These are phyloP conservation scores for Dicrostonyx torquatus DNA, from an alignment of 2,797 vertebrate species.

Conservation along the genomic window DNA sequence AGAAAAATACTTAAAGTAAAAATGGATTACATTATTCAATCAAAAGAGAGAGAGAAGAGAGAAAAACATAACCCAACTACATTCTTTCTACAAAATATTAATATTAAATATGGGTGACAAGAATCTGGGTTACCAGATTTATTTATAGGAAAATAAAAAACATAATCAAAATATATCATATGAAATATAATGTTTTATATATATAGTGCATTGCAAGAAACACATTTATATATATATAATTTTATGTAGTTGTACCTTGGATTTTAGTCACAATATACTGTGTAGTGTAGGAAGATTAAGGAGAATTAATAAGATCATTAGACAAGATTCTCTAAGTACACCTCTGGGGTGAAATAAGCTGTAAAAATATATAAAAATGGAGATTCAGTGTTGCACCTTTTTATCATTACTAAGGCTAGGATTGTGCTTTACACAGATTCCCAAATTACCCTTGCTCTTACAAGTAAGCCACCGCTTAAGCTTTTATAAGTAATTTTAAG, in stretches of 20 bases:
- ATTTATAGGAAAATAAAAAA: neutral
- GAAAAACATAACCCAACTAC: neutral
- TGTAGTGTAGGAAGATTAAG: neutral
- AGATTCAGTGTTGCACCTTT: neutral
- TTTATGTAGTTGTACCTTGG: neutral
- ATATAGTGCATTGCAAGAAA: no score
- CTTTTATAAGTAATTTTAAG: neutral
- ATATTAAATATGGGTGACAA: neutral
- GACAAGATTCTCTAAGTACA: neutral
- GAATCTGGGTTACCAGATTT: no score
- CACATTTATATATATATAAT: no score
- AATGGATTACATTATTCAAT: neutral
- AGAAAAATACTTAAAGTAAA: neutral
- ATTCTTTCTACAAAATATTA: neutral
- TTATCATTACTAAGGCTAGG: neutral
- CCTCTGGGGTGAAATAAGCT: neutral
- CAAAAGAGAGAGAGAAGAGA: neutral
- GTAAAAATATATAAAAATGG: no score
- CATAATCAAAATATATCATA: neutral
- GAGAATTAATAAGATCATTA: neutral
- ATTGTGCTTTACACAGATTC: neutral
- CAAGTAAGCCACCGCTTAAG: neutral
- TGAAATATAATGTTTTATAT: no score
- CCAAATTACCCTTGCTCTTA: no score
- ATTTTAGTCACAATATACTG: neutral